Percentiles rank a stretch among this genome's conserved stretches.
Conservation (phyloP, 2,888 invertebrate species). For the Plagiodera versicolora region DNA sequence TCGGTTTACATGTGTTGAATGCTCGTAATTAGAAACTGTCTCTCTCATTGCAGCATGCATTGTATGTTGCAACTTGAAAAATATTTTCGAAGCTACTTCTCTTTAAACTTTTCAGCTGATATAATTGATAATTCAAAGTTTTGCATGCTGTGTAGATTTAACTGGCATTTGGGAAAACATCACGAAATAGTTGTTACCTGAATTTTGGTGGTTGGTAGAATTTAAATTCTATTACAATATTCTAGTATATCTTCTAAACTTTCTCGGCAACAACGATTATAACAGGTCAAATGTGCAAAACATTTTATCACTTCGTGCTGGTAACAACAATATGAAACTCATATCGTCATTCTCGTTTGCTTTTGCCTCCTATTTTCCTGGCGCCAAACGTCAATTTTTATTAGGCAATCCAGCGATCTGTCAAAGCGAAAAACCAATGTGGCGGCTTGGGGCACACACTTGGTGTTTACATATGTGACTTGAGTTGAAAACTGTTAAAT, state of each 20-base stretch:
- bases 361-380: constrained; percentile 26
- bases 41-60: constrained; percentile 8
- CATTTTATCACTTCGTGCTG: constrained; percentile 4
- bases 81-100: neutral
- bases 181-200: neutral
- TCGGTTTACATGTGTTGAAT: constrained; percentile 64
- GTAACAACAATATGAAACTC: neutral
- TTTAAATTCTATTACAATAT: neutral
- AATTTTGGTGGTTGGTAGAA: neutral
- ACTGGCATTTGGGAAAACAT: neutral
- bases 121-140: neutral
- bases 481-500: too few species aligned
- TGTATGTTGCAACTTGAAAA: neutral
- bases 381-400: constrained; percentile 25
- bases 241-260: too few species aligned
- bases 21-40: constrained; percentile 29
- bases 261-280: neutral
- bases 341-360: neutral
- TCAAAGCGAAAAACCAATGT: too few species aligned
- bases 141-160: neutral
- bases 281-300: neutral
- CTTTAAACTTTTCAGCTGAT: neutral
- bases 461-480: too few species aligned
- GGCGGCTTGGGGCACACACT: too few species aligned
- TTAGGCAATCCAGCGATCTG: too few species aligned